phyloP scores from a whole-genome alignment of 2,888 invertebrate species.

The Melipona beecheii region DNA sequence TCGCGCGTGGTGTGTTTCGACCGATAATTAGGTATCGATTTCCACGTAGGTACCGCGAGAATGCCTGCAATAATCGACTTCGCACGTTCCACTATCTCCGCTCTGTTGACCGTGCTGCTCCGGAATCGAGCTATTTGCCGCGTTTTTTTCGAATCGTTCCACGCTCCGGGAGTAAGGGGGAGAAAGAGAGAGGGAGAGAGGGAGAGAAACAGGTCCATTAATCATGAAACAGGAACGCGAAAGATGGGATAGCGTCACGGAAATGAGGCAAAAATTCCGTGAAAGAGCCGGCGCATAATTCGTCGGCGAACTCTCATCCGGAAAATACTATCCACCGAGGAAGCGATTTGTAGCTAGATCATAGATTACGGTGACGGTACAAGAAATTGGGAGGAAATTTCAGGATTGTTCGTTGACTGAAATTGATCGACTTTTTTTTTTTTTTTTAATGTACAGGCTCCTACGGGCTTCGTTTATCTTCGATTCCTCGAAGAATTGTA shows the following conservation, averaged over 20 bases:
- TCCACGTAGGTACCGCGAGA: conserved; percentile 53
- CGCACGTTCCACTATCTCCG: conserved; percentile 59
- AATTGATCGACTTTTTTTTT: background rate
- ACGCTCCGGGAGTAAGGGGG: background rate
- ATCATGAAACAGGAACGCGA: conserved; percentile 37
- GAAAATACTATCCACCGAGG: conserved; percentile 22
- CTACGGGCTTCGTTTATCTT: background rate
- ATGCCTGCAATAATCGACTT: conserved; percentile 71
- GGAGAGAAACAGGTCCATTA: conserved; percentile 30
- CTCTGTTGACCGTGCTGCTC: conserved; percentile 52
- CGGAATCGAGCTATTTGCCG: conserved; percentile 44
- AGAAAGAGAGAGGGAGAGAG: background rate
- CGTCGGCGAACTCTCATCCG: background rate
- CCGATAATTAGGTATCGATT: conserved; percentile 73
- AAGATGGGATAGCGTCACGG: conserved; percentile 21
- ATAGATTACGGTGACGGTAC: conserved; percentile 15
- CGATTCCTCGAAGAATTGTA: background rate
- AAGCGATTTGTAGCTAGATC: conserved; percentile 29
- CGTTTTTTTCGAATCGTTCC: conserved; percentile 34
- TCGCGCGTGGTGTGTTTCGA: conserved; percentile 58
- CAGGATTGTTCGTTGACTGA: background rate
- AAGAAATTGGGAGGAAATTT: background rate
- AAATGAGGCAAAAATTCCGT: conserved; percentile 54
- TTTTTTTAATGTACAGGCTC: background rate
- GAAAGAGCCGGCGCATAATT: conserved; percentile 46